Evolutionary conservation across 2,113 vertebrate species (phyloP).

Genomic region (Chlorodrepanis virens): DNA sequence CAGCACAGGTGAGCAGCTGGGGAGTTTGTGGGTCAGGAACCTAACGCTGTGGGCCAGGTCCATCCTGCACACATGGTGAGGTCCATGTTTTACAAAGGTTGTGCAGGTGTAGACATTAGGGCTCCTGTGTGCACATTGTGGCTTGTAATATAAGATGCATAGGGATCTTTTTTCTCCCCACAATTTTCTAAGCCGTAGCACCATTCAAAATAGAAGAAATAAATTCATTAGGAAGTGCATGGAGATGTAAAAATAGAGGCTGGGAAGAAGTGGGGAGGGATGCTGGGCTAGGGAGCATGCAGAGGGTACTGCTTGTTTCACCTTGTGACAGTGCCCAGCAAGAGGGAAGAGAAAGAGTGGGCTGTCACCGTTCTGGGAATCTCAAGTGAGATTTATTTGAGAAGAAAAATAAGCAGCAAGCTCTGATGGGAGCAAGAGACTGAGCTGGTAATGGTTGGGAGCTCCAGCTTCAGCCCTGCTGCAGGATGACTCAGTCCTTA

Average conservation of each 20-base stretch:
- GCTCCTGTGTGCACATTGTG: not conserved
- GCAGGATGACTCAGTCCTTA: slow-evolving; percentile 30
- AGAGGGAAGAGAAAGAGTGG: not conserved
- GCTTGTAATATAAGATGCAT: not conserved
- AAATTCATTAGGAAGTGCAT: not conserved
- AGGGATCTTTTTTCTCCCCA: not conserved
- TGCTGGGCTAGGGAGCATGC: not conserved
- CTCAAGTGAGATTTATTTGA: not conserved
- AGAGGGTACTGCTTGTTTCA: not conserved
- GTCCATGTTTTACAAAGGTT: not conserved
- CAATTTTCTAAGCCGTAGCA: not conserved
- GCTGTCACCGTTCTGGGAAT: not conserved
- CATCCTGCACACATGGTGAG: not conserved
- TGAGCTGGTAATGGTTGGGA: not conserved
- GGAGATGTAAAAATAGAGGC: not conserved
- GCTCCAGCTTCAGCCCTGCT: slow-evolving; percentile 24
- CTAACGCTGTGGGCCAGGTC: fast-evolving
- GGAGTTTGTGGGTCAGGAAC: not conserved
- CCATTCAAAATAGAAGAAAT: not conserved
- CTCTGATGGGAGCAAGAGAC: not conserved
- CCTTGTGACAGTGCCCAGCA: not conserved
- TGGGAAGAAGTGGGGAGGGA: not conserved
- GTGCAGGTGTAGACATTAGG: not conserved
- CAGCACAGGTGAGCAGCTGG: not conserved
- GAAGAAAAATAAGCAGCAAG: not conserved